phyloP scores from a whole-genome alignment of 2,113 vertebrate species.

The Mellivora capensis region DNA sequence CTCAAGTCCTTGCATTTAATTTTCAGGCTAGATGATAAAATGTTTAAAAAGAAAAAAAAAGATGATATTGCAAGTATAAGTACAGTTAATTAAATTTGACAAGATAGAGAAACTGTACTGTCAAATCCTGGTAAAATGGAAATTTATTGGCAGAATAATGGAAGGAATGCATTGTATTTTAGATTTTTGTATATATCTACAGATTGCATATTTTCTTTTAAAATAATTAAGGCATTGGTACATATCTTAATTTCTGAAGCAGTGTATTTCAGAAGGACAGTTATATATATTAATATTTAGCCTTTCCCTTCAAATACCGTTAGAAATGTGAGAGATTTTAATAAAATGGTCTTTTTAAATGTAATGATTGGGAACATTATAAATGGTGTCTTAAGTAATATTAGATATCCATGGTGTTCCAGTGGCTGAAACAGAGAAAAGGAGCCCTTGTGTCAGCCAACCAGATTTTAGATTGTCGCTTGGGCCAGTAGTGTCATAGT shows the following conservation, averaged over 20 bases:
- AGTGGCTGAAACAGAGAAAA: not conserved
- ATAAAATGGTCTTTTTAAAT: not conserved
- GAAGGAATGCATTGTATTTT: not conserved
- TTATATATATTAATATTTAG: not conserved
- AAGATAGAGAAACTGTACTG: not conserved
- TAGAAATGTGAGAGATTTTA: not conserved
- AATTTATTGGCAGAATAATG: not conserved
- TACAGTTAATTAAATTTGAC: slow-evolving; percentile 14
- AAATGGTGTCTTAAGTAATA: not conserved
- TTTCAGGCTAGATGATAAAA: not conserved
- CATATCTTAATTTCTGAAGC: not conserved
- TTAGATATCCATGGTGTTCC: not conserved
- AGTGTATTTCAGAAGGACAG: not conserved
- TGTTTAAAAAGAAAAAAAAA: not conserved
- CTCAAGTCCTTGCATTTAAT: not conserved
- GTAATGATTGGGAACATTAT: not conserved
- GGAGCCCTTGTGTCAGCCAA: not conserved
- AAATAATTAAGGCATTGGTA: not conserved
- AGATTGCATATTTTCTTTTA: not conserved
- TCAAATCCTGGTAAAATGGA: not conserved
- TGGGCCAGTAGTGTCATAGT: not conserved
- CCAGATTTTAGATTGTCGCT: not conserved
- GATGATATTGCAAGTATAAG: not conserved
- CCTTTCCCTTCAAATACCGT: not conserved
- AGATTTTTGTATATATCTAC: not conserved